Percentiles rank a stretch among this genome's conserved stretches.
phyloP scores from a whole-genome alignment of 2,113 vertebrate species.

The Trachemys scripta region DNA sequence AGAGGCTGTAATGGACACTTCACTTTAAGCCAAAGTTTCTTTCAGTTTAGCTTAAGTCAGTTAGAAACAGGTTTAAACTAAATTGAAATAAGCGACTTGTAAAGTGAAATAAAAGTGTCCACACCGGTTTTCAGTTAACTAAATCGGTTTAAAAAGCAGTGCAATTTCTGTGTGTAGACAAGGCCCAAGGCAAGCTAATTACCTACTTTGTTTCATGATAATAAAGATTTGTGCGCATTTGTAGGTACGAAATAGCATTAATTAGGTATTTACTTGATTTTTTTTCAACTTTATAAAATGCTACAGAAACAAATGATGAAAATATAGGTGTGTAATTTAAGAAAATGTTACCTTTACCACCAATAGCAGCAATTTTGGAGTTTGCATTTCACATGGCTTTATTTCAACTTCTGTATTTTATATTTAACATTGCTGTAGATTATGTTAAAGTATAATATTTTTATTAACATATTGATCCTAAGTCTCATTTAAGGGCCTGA shows the following conservation, averaged over 20 bases:
- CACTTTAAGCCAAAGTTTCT: not conserved
- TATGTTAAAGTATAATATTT: not conserved
- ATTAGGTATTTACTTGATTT: not conserved
- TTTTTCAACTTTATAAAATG: not conserved
- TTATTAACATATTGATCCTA: not conserved
- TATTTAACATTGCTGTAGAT: not conserved
- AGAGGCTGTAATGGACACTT: not conserved
- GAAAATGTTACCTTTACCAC: not conserved
- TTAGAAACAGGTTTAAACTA: not conserved
- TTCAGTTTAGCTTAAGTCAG: not conserved
- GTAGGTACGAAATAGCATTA: not conserved
- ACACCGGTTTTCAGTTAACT: not conserved
- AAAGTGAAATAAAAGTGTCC: not conserved
- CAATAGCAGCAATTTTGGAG: not conserved
- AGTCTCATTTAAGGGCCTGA: not conserved
- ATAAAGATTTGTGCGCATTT: not conserved
- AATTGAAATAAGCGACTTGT: not conserved
- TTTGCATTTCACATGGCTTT: not conserved
- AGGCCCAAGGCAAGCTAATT: not conserved
- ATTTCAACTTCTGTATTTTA: not conserved
- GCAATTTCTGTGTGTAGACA: not conserved
- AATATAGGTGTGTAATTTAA: not conserved
- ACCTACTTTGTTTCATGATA: not conserved
- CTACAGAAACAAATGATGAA: not conserved
- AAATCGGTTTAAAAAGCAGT: not conserved